A percentile compares a stretch with the other conserved stretches of the same genome.
These are phyloP conservation scores for Lasiurus cinereus DNA, from an alignment of 2,113 vertebrate species.

Conservation along the genomic window DNA sequence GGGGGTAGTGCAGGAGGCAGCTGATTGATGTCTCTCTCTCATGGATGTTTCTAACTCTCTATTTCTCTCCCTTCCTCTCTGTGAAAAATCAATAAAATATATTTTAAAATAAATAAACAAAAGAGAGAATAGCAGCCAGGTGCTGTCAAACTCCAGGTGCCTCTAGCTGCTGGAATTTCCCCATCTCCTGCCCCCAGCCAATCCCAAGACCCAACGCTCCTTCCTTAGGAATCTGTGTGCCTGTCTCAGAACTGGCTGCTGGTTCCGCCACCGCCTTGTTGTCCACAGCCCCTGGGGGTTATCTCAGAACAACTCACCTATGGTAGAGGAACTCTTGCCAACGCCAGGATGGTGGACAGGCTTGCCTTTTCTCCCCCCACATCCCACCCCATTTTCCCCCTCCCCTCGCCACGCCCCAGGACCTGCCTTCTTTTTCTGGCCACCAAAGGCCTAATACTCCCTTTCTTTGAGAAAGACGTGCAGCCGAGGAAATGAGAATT, in stretches of 20 bases:
- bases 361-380: no score
- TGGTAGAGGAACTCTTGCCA: neutral
- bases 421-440: neutral
- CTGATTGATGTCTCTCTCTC: no score
- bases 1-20: no score
- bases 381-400: no score
- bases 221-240: no score
- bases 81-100: no score
- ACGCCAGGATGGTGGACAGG: no score
- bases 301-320: neutral
- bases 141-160: neutral
- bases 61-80: no score
- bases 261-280: no score
- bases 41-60: no score
- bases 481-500: neutral
- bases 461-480: neutral
- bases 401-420: neutral
- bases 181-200: neutral
- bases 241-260: neutral
- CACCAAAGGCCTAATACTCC: neutral
- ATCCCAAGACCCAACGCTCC: neutral
- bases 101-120: no score
- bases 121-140: neutral
- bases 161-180: neutral
- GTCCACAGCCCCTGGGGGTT: neutral